Evolutionary conservation across 2,797 vertebrate genomes (phyloP).

Genomic region (Vespertilio murinus): DNA sequence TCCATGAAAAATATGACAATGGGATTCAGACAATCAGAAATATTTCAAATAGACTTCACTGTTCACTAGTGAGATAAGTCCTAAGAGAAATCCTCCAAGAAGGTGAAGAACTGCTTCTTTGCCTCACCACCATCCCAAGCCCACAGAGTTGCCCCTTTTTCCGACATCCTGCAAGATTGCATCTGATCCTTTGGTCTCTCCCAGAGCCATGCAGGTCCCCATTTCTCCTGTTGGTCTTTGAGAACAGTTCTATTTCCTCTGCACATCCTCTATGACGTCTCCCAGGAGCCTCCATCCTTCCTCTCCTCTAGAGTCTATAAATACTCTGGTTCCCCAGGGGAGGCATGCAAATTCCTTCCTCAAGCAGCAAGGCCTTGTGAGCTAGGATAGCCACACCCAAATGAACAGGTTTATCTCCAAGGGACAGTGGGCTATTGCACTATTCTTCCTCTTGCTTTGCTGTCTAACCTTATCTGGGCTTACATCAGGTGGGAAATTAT

Average conservation of each 20-base stretch:
- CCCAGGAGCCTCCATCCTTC: slow-evolving; percentile 72
- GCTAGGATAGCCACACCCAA: slow-evolving; percentile 24
- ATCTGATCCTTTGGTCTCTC: slow-evolving; percentile 48
- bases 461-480: neutral
- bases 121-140: neutral
- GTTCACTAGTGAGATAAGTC: neutral
- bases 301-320: slow-evolving; percentile 66
- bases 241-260: slow-evolving; percentile 63
- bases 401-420: slow-evolving; percentile 31
- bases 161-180: slow-evolving; percentile 42
- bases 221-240: slow-evolving; percentile 56
- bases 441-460: slow-evolving; percentile 35
- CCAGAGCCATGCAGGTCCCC: neutral
- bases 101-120: neutral
- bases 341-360: slow-evolving; percentile 53
- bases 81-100: neutral
- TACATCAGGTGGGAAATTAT: neutral
- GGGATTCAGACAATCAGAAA: neutral
- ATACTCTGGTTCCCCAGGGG: slow-evolving; percentile 51
- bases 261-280: slow-evolving; percentile 70
- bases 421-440: neutral
- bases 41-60: neutral
- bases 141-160: neutral
- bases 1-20: neutral
- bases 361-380: neutral